These are phyloP conservation scores for Ia io DNA, from an alignment of 2,113 vertebrate genomes.

Conservation along the genomic window DNA sequence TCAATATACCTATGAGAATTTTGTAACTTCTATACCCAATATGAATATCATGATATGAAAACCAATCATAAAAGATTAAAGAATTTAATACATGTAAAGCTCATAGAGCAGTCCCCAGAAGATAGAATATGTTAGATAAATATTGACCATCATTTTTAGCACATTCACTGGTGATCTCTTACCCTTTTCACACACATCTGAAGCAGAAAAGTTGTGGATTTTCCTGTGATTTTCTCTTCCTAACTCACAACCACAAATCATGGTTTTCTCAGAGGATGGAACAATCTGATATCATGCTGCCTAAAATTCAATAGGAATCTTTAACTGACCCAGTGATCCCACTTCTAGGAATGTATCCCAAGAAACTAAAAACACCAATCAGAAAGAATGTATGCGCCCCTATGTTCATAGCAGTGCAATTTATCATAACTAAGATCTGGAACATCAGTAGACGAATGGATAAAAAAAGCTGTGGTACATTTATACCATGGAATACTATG, in stretches of 20 bases:
- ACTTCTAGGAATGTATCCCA: too few relatives aligned
- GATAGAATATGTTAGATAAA: background rate
- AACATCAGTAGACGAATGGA: too few relatives aligned
- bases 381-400: too few relatives aligned
- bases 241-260: background rate
- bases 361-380: too few relatives aligned
- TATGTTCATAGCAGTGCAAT: too few relatives aligned
- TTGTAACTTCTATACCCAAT: background rate
- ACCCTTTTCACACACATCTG: background rate
- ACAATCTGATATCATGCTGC: background rate
- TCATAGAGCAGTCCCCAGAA: background rate
- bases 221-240: background rate
- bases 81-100: background rate
- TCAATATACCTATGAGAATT: background rate
- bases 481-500: too few relatives aligned
- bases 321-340: background rate
- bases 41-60: background rate
- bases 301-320: background rate
- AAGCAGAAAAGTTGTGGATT: background rate
- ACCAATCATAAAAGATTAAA: background rate
- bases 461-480: too few relatives aligned
- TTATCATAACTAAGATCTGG: too few relatives aligned
- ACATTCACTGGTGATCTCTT: background rate
- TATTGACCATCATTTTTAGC: background rate
- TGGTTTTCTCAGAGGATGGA: background rate